Conservation (phyloP, 2,888 invertebrate species). For the Aphidoletes aphidimyza region DNA sequence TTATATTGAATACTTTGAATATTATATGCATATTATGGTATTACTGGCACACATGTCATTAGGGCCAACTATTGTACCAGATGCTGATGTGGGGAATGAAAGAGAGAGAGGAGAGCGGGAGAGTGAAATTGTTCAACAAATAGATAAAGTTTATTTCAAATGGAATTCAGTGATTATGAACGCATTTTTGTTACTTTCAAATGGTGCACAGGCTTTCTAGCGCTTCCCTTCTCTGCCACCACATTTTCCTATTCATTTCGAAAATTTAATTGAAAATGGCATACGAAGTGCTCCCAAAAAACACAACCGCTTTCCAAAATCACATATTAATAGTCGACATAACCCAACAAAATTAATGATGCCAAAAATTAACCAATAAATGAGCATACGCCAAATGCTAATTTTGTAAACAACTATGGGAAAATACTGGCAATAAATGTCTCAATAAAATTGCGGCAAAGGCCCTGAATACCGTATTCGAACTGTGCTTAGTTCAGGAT, state of each 20-base stretch:
- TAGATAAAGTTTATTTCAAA: neutral
- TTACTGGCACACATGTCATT: conserved; percentile 14
- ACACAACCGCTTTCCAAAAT: conserved; percentile 19
- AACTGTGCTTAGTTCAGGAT: neutral
- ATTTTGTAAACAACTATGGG: conserved; percentile 14
- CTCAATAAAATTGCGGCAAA: neutral
- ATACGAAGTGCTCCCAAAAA: neutral
- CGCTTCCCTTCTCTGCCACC: no score
- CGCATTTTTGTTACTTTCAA: conserved; percentile 31
- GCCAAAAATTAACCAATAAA: conserved; percentile 49
- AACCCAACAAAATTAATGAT: conserved; percentile 32
- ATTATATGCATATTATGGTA: conserved; percentile 34
- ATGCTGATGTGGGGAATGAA: neutral
- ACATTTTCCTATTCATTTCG: neutral
- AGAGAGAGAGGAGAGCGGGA: neutral
- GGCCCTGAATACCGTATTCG: neutral
- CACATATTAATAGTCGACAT: neutral
- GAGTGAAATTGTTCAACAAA: neutral
- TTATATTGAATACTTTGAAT: conserved; percentile 46
- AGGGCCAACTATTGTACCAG: neutral
- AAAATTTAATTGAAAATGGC: conserved; percentile 21
- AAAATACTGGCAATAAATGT: conserved; percentile 29
- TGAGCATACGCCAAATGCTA: conserved; percentile 36
- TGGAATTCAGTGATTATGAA: neutral
- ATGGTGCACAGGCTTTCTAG: neutral